A percentile compares a stretch with the other conserved stretches of the same genome.
Conservation (phyloP, 2,113 vertebrate species). For the Poicephalus meyeri region DNA sequence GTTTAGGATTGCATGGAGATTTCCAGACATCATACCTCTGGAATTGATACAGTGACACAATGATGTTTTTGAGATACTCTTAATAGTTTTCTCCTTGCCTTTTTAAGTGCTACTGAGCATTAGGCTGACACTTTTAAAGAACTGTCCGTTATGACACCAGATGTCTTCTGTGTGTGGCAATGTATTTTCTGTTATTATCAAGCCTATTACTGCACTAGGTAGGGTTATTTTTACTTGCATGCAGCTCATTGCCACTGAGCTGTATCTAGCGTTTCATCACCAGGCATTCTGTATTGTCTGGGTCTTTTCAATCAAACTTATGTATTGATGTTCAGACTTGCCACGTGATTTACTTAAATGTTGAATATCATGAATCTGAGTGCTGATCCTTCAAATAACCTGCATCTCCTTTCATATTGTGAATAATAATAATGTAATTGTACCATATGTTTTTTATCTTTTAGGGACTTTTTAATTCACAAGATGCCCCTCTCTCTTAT, state of each 20-base stretch:
- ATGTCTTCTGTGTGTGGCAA: not conserved
- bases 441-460: not conserved
- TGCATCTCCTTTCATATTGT: not conserved
- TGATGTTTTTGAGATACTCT: not conserved
- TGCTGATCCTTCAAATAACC: not conserved
- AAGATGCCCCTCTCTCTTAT: not conserved
- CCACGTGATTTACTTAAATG: not conserved
- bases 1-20: not conserved
- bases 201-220: not conserved
- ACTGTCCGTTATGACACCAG: not conserved
- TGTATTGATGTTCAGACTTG: not conserved
- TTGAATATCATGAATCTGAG: not conserved
- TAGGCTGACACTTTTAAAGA: not conserved
- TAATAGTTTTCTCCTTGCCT: not conserved
- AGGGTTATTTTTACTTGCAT: not conserved
- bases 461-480: not conserved
- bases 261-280: not conserved
- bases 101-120: not conserved
- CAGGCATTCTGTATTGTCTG: not conserved
- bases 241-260: not conserved
- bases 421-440: not conserved
- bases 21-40: not conserved
- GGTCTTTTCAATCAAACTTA: not conserved
- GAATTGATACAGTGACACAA: not conserved
- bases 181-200: not conserved